Evolutionary conservation across 2,888 invertebrate genomes (phyloP).

Genomic region (Folsomia candida): DNA sequence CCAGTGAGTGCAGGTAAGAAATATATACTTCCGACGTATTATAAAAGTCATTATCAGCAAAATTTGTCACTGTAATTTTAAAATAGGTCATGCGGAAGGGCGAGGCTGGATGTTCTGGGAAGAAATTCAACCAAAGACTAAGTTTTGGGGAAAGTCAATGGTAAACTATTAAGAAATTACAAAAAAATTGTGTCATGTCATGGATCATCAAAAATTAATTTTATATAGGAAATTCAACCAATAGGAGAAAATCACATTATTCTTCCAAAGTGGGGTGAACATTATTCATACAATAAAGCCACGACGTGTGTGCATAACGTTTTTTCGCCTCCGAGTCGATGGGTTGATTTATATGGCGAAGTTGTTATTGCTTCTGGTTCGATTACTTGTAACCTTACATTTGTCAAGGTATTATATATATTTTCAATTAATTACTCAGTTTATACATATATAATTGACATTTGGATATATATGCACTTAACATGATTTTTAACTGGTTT

Average conservation of each 20-base stretch:
- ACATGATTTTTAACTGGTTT: background rate
- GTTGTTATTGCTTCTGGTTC: constrained; percentile 66
- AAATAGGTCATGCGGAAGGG: constrained; percentile 76
- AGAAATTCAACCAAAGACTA: constrained; percentile 78
- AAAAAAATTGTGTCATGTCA: too few species aligned
- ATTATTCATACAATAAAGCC: constrained; percentile 76
- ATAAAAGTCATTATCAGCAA: too few species aligned
- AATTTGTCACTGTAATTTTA: too few species aligned
- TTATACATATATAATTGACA: constrained; percentile 15
- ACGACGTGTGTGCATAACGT: constrained; percentile 83
- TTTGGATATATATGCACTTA: background rate
- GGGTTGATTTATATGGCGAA: constrained; percentile 85
- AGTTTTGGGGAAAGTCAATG: constrained; percentile 89
- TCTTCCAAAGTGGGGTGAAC: constrained; percentile 64
- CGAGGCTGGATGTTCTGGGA: constrained; percentile 76
- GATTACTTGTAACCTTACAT: constrained; percentile 72
- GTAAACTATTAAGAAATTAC: too few species aligned
- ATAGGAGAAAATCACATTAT: constrained; percentile 58
- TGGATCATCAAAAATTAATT: too few species aligned
- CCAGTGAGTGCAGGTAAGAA: constrained; percentile 78
- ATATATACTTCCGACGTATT: too few species aligned
- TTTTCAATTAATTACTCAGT: too few species aligned
- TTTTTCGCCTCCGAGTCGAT: constrained; percentile 72
- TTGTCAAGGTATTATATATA: constrained; percentile 71
- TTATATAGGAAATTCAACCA: constrained; percentile 84